Evolutionary conservation across 2,888 invertebrate genomes (phyloP).

Genomic region (Brenthis daphne): DNA sequence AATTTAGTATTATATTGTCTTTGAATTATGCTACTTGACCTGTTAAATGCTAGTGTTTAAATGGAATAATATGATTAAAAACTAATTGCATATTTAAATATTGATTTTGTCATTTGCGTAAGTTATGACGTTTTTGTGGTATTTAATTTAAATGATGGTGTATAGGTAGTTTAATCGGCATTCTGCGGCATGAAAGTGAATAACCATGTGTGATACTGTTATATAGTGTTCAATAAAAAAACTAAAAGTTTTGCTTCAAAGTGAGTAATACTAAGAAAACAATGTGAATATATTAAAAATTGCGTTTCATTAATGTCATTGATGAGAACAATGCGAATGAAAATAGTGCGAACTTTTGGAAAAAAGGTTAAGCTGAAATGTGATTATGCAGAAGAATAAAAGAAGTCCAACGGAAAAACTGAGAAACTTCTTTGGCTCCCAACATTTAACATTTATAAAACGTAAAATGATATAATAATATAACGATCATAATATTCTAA

Average conservation of each 20-base stretch:
- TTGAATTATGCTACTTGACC: conserved; percentile 5
- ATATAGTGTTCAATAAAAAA: background rate
- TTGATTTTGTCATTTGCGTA: background rate
- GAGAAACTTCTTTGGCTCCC: conserved; percentile 58
- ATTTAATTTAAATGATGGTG: background rate
- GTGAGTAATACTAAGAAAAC: background rate
- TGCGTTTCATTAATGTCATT: conserved; percentile 1
- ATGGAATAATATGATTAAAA: conserved; percentile 1
- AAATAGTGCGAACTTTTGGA: conserved; percentile 11
- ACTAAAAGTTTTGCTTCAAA: background rate
- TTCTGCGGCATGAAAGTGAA: background rate
- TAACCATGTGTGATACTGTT: background rate
- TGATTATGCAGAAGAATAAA: conserved; percentile 47
- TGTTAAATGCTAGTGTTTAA: background rate
- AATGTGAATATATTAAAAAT: background rate
- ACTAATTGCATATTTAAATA: too few relatives aligned
- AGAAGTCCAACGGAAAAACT: conserved; percentile 60
- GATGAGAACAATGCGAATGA: conserved; percentile 15
- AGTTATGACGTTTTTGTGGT: background rate
- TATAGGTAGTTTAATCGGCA: too few relatives aligned
- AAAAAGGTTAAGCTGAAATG: conserved; percentile 13
- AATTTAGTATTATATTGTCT: conserved; percentile 24
- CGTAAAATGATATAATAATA: conserved; percentile 37
- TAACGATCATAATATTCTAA: too few relatives aligned
- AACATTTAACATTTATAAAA: conserved; percentile 53